A percentile compares a stretch with the other conserved stretches of the same genome.
Evolutionary conservation across 2,888 invertebrate genomes (phyloP).

Genomic region (Sturmia bella): DNA sequence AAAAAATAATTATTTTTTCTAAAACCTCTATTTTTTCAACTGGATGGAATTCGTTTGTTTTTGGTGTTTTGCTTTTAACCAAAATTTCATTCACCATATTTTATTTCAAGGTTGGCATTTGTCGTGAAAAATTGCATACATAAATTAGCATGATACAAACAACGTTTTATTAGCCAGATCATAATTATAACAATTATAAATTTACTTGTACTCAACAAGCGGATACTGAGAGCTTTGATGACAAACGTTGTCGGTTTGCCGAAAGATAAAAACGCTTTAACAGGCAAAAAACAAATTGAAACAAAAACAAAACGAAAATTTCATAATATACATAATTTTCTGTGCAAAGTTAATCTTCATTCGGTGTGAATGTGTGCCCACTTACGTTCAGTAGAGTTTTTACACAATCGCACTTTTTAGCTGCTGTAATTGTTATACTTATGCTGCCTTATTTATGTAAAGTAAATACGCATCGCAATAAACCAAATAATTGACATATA

Average conservation of each 20-base stretch:
- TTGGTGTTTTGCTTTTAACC: not conserved
- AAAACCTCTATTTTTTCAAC: conserved; percentile 10
- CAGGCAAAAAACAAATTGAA: too few species aligned
- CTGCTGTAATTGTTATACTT: too few species aligned
- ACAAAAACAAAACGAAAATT: too few species aligned
- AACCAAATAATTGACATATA: not conserved
- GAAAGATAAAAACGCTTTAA: too few species aligned
- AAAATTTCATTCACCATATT: conserved; percentile 36
- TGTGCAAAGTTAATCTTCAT: too few species aligned
- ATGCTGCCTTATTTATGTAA: too few species aligned
- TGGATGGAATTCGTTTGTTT: conserved; percentile 38
- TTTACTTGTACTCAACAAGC: not conserved
- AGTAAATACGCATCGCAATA: not conserved
- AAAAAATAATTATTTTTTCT: too few species aligned
- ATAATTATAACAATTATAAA: not conserved
- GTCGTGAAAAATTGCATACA: conserved; percentile 34
- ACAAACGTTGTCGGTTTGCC: not conserved
- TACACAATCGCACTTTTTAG: too few species aligned
- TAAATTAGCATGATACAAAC: conserved; percentile 1
- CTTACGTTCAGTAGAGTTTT: too few species aligned
- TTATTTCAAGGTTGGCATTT: conserved; percentile 51
- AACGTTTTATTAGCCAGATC: not conserved
- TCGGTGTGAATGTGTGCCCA: too few species aligned
- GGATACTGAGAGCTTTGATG: not conserved
- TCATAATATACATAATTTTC: too few species aligned